phyloP scores from a whole-genome alignment of 1,140 invertebrate genomes.

The Drosophila sp. region DNA sequence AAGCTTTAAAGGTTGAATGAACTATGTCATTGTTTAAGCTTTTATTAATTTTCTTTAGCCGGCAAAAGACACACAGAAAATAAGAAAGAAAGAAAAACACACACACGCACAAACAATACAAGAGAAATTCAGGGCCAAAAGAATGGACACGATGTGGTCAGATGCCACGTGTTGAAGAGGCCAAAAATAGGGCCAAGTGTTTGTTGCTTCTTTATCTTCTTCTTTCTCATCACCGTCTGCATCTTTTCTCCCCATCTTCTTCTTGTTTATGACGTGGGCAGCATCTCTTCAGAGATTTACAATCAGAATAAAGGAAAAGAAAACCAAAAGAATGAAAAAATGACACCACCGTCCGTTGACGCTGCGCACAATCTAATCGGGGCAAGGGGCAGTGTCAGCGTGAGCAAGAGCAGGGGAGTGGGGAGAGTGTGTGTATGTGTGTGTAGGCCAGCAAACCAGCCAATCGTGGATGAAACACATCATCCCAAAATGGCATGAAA shows the following conservation, averaged over 20 bases:
- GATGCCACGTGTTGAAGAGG: conserved; percentile 68
- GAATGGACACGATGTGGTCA: conserved; percentile 12
- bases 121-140: conserved; percentile 46
- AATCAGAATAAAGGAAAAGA: conserved; percentile 18
- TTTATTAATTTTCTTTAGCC: conserved; percentile 21
- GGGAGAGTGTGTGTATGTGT: not conserved
- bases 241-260: not conserved
- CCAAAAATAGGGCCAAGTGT: conserved; percentile 20
- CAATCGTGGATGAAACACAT: conserved; percentile 77
- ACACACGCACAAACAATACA: conserved; percentile 11
- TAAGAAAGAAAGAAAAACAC: conserved; percentile 24
- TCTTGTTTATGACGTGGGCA: conserved; percentile 44
- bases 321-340: conserved; percentile 26
- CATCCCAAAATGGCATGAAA: conserved; percentile 47
- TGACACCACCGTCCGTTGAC: conserved; percentile 36
- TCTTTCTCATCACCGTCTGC: conserved; percentile 25
- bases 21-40: conserved; percentile 32
- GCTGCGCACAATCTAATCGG: conserved; percentile 63
- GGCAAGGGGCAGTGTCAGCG: conserved; percentile 30
- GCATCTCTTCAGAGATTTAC: conserved; percentile 12
- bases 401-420: not conserved
- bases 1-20: conserved; percentile 56
- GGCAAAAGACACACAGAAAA: conserved; percentile 11
- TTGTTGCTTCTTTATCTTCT: conserved; percentile 29
- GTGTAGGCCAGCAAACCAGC: conserved; percentile 22